Conservation (phyloP, 2,888 invertebrate genomes). For the Brenthis daphne region DNA sequence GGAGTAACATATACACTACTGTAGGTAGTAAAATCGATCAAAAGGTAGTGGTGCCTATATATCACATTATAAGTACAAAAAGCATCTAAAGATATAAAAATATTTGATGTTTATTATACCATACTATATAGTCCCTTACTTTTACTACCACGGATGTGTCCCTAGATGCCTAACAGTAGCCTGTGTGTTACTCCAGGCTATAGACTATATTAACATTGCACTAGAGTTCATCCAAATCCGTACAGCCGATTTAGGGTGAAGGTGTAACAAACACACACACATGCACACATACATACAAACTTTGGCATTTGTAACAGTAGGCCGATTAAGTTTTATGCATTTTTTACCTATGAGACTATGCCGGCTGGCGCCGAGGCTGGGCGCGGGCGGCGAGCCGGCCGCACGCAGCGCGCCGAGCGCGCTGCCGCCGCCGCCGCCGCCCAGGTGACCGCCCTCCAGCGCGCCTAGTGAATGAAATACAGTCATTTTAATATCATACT, state of each 20-base stretch:
- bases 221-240: too few species aligned
- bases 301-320: background rate
- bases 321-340: background rate
- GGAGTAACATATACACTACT: too few species aligned
- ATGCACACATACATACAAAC: background rate
- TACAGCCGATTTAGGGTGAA: background rate
- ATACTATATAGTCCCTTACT: too few species aligned
- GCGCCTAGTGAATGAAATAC: conserved; percentile 61
- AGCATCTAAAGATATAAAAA: too few species aligned
- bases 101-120: too few species aligned
- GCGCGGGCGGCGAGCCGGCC: conserved; percentile 79
- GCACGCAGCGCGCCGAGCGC: conserved; percentile 76
- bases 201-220: too few species aligned
- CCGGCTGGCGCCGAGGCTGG: conserved; percentile 79
- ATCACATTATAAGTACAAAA: too few species aligned
- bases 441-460: conserved; percentile 80
- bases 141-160: too few species aligned
- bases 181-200: too few species aligned
- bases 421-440: conserved; percentile 79
- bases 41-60: too few species aligned
- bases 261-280: background rate
- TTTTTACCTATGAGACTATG: conserved; percentile 75
- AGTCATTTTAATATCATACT: background rate
- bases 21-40: too few species aligned
- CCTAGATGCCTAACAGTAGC: too few species aligned